Evolutionary conservation across 2,888 invertebrate genomes (phyloP), one percentile per base, ranked within the genome.

Genomic region (Machimus rusticus): DNA sequence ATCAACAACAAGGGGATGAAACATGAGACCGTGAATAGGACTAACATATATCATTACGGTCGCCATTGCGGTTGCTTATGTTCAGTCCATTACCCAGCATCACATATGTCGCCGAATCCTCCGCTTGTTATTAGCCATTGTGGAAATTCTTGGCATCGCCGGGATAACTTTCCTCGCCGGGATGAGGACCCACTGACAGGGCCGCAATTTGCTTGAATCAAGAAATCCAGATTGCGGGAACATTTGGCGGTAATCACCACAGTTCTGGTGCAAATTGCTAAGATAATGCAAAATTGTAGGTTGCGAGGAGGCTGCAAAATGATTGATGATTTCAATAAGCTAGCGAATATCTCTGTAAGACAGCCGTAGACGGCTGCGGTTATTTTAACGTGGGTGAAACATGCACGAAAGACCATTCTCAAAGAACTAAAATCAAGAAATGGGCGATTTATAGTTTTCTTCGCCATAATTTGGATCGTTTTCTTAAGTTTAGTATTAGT

Each of bases 1-100:
- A 86, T 77, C 51, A 86, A 86, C 74, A 86, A 86, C 86, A 86
- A 86, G 86, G 86, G 86, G 86, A 86, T 86, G 86, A 86, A 76
- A 77, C 37, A 86, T 86, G 86, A 86, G 51, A 77, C 37, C 37
- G 39, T 46, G 77, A 84, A 84, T 74, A 39, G 84, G 84, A 57
- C n/a, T 19, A 37, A 57, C 84, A 74, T 84, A 84, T 74, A 84
- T 84, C 84, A 84, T 84, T 84, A 84, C 19, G 66, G 84, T 57
- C 23, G 66, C 84, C 74, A 66, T 84, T 74, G 84, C 81, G 81
- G 81, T 81, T 81, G 81, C 81, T 81, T 81, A 55, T 81, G 81
- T 81, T 81, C 51, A 74, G 84, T 39, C 84, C 39, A 66, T 84
- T 84, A 84, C 84, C 57, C 84, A 84, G 84, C 84, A 84, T 84